Evolutionary conservation across 1,140 invertebrate genomes (phyloP), one percentile per base, ranked within the genome.

Genomic region (Periplaneta americana): DNA sequence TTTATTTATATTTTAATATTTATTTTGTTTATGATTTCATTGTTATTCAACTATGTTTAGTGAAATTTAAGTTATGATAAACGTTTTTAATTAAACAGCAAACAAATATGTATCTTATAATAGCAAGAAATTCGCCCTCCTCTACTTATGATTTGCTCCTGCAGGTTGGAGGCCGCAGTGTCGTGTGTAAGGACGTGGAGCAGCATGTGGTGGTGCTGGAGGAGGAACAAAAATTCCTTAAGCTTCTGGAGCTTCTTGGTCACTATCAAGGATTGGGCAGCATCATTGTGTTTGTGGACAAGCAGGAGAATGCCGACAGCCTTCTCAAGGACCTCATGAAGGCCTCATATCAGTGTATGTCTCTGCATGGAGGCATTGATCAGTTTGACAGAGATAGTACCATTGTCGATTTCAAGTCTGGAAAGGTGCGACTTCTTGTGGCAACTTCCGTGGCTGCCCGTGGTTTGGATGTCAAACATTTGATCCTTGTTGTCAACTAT

Each of bases 311-410:
- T 88, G 96, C 98, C 0, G 98, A 99, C 87, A 96, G 96, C 28
- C 88, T 99, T 8, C 89, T 99, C 34, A 98, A 98, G 87, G 97
- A 99, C 86, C 90, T 99, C 0, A 97, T 99, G 95, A 98, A 97
- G 87, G 97, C 98, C 1, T 97, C 97, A 0, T 99, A 99, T 84
- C 93, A 94, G 31, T 99, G 98, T 87, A 95, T 99, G 93, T 97
- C 98, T 34, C 91, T 99, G 32, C 99, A 99, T 87, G 99, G 99
- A 76, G 99, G 98, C 85, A 99, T 99, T 85, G 99, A 99, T 90
- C 99, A 99, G 89, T 99, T 98, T 88, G 98, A 99, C 90, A 91
- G 99, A 84, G 98, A 99, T 89, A 98, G 97, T 1, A 99, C 97
- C 0, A 99, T 99, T 83, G 91, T 96, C 34, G 98, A 99, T 88